These are phyloP conservation scores for Apamea crenata DNA, from an alignment of 2,888 invertebrate genomes.

Conservation along the genomic window DNA sequence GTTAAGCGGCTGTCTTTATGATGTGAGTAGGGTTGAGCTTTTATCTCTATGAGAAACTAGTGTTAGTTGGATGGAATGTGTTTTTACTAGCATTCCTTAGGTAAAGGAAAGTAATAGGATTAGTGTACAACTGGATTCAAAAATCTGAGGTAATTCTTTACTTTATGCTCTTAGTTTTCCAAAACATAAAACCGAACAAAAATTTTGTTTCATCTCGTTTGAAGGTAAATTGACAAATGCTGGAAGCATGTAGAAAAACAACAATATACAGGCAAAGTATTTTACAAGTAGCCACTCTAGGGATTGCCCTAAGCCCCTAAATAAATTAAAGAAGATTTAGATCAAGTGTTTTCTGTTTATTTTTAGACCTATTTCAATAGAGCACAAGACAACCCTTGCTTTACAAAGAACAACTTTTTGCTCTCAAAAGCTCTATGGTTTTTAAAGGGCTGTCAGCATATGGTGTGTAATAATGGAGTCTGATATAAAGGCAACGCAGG, in stretches of 20 bases:
- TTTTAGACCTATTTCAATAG: slow-evolving; percentile 31
- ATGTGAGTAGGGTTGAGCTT: slow-evolving; percentile 57
- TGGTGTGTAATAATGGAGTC: slow-evolving; percentile 53
- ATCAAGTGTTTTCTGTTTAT: slow-evolving; percentile 7
- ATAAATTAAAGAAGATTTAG: neutral
- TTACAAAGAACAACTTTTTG: slow-evolving; percentile 29
- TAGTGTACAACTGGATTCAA: neutral
- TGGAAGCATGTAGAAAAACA: neutral
- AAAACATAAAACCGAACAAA: neutral
- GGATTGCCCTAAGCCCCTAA: neutral
- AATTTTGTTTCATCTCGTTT: neutral
- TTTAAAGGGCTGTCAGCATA: slow-evolving; percentile 49
- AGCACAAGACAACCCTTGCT: slow-evolving; percentile 36
- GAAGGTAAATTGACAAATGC: neutral
- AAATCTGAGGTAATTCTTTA: neutral
- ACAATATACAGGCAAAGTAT: neutral
- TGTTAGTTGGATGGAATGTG: neutral
- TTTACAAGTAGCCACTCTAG: neutral
- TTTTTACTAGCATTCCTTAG: neutral
- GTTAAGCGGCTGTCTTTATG: slow-evolving; percentile 51
- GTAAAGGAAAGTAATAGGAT: neutral
- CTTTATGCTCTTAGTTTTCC: neutral
- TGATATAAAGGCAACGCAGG: slow-evolving; percentile 54
- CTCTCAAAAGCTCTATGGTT: slow-evolving; percentile 33
- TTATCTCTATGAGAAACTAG: slow-evolving; percentile 19